Evolutionary conservation across 2,113 vertebrate species (phyloP), one percentile per base, ranked within the genome.

Genomic region (Nannospalax galili): DNA sequence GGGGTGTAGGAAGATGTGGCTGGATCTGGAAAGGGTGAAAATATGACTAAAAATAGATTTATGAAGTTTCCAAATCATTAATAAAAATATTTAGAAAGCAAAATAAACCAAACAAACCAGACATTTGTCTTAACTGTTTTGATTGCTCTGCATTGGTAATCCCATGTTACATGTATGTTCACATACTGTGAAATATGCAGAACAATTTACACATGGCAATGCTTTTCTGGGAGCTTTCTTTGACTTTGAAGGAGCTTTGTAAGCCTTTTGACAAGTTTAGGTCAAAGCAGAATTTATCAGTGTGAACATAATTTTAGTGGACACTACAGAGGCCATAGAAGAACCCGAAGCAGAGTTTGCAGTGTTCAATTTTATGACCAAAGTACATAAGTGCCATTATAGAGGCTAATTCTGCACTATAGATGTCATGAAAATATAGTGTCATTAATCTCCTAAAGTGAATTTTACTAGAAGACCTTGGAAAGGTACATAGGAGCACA

Each of bases 401-500:
- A 90, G 73, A 94, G 62, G 85, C 75, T 95, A 93, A 95, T 95
- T 93, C 94, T 96, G 45, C 37, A 88, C 73, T 78, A 14, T 45
- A 92, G 69, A 90, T 84, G 75, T 87, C 90, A 90, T 87, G 56
- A 95, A 75, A 93, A 91, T 95, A 95, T 91, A 95, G 82, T 62
- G n/a, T 30, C 91, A 91, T 96, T 94, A 77, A 84, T 90, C 79
- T 96, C 88, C 58, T 70, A 45, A 81, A 69, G 79, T 48, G 75
- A 89, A 84, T 96, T 95, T 94, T 87, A 67, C 79, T 86, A 80
- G 89, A 91, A 93, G 91, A 87, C 74, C 93, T 95, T 97, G 95
- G 45, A n/a, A 92, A 95, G 48, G 56, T 72, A 30, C 20, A 20
- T 74, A 65, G 26, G 78, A 72, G 16, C 14, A 87, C 58, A 52